Percentiles rank a stretch among this genome's conserved stretches.
Conservation (phyloP, 2,113 vertebrate genomes). For the Herpetotheres cachinnans region DNA sequence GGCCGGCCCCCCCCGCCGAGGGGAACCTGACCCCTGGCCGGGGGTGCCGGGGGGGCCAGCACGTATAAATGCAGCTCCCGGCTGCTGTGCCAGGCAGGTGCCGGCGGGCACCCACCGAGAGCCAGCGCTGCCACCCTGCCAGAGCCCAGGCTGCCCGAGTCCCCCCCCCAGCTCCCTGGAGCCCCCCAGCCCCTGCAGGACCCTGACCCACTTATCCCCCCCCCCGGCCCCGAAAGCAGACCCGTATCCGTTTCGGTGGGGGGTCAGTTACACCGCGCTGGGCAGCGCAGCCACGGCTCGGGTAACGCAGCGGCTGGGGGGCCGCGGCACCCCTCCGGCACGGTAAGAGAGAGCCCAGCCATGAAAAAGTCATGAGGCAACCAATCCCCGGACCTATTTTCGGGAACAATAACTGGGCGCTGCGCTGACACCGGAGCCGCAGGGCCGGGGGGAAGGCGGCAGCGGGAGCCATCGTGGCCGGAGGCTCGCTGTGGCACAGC, state of each 20-base stretch:
- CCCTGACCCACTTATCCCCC: conserved; percentile 12
- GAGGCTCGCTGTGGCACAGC: no score
- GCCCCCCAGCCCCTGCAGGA: not conserved
- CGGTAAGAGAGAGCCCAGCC: not conserved
- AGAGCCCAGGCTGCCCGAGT: not conserved
- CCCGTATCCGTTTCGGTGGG: not conserved
- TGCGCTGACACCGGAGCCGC: not conserved
- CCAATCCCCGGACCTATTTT: not conserved
- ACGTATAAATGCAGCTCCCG: not conserved
- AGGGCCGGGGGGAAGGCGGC: not conserved
- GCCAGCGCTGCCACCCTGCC: not conserved
- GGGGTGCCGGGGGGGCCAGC: not conserved
- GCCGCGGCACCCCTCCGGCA: not conserved
- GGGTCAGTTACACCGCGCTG: not conserved
- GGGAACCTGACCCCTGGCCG: not conserved
- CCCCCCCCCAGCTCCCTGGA: not conserved
- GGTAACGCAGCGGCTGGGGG: not conserved
- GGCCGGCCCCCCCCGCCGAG: not conserved
- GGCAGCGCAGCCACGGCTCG: not conserved
- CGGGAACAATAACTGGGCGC: conserved; percentile 29
- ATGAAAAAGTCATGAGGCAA: conserved; percentile 62
- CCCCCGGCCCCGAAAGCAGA: not conserved
- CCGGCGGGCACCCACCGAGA: not conserved
- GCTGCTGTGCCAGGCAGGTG: not conserved
- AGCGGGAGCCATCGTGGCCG: not conserved